A percentile compares a stretch with the other conserved stretches of the same genome.
Evolutionary conservation across 2,113 vertebrate genomes (phyloP).

Genomic region (Anhinga rufa): DNA sequence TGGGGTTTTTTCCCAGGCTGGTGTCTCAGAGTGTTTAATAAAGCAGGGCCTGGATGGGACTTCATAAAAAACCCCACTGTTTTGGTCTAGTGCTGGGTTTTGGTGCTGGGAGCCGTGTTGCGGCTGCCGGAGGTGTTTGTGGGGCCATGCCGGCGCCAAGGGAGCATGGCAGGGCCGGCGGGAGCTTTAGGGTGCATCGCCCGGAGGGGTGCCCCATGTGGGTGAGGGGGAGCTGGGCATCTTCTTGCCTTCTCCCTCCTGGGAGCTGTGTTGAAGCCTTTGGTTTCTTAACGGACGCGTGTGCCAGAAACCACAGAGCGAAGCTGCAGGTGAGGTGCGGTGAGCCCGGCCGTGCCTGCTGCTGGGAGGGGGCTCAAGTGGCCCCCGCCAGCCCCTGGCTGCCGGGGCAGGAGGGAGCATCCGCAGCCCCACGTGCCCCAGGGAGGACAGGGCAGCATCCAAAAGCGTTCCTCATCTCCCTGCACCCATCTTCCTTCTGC

Average conservation of each 20-base stretch:
- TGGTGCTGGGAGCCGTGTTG: fast-evolving
- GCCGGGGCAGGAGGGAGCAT: not conserved
- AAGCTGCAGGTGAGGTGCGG: conserved; percentile 12
- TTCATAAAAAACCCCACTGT: not conserved
- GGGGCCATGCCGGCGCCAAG: not conserved
- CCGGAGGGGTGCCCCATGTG: not conserved
- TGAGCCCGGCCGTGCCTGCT: fast-evolving
- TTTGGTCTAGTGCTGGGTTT: not conserved
- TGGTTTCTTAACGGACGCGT: not conserved
- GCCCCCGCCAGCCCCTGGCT: not conserved
- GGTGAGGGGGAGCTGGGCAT: not conserved
- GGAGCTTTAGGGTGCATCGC: not conserved
- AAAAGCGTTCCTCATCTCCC: fast-evolving
- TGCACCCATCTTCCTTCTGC: not conserved
- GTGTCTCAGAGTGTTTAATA: conserved; percentile 41
- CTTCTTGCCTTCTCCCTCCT: not conserved
- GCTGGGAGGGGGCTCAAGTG: not conserved
- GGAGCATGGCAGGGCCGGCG: fast-evolving
- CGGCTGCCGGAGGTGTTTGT: not conserved
- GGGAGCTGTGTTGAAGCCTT: not conserved
- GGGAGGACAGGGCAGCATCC: not conserved
- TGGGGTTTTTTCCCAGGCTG: conserved; percentile 16
- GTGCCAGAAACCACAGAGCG: not conserved
- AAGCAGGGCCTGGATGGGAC: not conserved
- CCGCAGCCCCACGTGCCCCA: fast-evolving